These are phyloP conservation scores for Formica aserva DNA, from an alignment of 2,888 invertebrate genomes.

Conservation along the genomic window DNA sequence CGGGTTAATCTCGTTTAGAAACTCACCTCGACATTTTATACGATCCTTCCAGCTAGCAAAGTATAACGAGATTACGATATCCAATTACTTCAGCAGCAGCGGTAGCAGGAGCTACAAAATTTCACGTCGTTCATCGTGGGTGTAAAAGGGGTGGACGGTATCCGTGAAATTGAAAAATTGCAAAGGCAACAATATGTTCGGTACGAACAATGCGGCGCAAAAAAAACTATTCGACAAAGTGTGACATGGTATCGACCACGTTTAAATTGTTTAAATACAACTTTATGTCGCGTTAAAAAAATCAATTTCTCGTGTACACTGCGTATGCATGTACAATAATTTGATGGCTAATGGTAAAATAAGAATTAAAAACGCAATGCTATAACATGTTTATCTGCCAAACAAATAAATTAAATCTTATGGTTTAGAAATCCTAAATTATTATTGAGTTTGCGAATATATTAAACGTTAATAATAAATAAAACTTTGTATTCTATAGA, in stretches of 20 bases:
- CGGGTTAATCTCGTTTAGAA: constrained; percentile 74
- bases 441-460: not conserved
- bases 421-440: not conserved
- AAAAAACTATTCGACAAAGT: constrained; percentile 34
- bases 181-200: constrained; percentile 55
- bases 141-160: constrained; percentile 54
- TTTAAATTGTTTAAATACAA: constrained; percentile 40
- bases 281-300: not conserved
- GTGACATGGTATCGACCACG: constrained; percentile 27
- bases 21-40: constrained; percentile 73
- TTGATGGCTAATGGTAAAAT: not conserved
- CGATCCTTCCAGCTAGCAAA: constrained; percentile 65
- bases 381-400: not conserved
- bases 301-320: not conserved
- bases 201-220: constrained; percentile 22
- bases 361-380: not conserved
- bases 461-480: not conserved
- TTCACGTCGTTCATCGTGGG: constrained; percentile 64
- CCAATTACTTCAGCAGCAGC: constrained; percentile 70
- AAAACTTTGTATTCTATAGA: not conserved
- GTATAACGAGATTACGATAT: constrained; percentile 77
- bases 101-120: constrained; percentile 66
- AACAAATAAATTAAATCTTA: not conserved
- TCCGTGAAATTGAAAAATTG: constrained; percentile 68
- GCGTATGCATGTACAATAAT: not conserved